These are phyloP conservation scores for Brotula barbata DNA, from an alignment of 2,797 vertebrate species.

Conservation along the genomic window DNA sequence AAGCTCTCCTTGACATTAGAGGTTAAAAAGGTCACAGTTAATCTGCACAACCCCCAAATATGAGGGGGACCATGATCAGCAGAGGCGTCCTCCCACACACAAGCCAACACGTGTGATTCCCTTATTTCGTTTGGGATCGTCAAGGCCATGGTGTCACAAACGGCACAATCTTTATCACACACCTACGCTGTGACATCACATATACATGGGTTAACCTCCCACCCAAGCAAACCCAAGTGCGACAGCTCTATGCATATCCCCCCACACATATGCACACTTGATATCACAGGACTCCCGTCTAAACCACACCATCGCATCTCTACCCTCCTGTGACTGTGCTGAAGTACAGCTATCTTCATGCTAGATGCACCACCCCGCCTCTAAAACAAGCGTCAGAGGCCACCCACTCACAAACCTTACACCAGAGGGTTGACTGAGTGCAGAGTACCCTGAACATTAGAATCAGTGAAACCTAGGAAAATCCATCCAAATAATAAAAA, in stretches of 20 bases:
- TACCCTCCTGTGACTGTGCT: constrained; percentile 11
- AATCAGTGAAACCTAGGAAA: constrained; percentile 11
- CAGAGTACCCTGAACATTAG: background rate
- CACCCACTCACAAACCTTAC: constrained; percentile 31
- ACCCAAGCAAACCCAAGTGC: constrained; percentile 11
- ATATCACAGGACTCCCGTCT: constrained; percentile 62
- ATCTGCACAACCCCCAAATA: constrained; percentile 33
- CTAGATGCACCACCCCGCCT: constrained; percentile 19
- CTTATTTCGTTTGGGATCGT: constrained; percentile 24
- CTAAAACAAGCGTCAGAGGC: constrained; percentile 15
- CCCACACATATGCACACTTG: constrained; percentile 34
- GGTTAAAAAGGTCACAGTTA: constrained; percentile 34
- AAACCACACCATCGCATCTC: constrained; percentile 38
- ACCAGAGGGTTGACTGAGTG: constrained; percentile 10
- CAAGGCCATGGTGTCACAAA: constrained; percentile 1
- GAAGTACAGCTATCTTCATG: constrained; percentile 23
- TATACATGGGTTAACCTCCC: constrained; percentile 14
- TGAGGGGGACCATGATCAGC: constrained; percentile 31
- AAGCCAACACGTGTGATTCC: constrained; percentile 16
- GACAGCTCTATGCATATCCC: constrained; percentile 11
- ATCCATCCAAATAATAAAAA: constrained; percentile 1
- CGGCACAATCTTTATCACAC: constrained; percentile 7
- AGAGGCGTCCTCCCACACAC: constrained; percentile 28
- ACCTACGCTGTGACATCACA: constrained; percentile 33
- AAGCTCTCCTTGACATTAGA: background rate